Conservation (phyloP, 2,113 vertebrate genomes). For the Forbesichthys papilliferus region DNA sequence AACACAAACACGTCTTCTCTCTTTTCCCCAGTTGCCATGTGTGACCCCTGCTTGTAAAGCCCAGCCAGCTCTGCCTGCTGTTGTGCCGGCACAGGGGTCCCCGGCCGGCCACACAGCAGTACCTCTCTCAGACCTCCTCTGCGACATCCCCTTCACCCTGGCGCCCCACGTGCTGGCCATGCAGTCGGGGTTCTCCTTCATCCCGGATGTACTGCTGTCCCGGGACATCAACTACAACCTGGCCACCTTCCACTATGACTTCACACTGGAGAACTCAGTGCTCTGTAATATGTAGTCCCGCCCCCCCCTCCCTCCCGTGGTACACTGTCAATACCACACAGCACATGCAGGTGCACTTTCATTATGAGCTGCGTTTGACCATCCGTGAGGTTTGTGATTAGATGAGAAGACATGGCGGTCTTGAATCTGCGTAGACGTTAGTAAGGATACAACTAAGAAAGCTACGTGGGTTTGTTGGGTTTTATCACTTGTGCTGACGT, state of each 20-base stretch:
- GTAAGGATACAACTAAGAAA: too few relatives aligned
- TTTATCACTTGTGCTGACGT: too few relatives aligned
- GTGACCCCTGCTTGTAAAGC: conserved; percentile 10
- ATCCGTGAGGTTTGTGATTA: not conserved
- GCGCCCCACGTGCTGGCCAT: conserved; percentile 87
- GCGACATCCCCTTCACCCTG: conserved; percentile 90
- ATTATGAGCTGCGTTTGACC: not conserved
- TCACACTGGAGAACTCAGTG: conserved; percentile 94
- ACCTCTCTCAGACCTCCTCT: conserved; percentile 83
- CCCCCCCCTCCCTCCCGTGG: too few relatives aligned
- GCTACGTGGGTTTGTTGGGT: too few relatives aligned
- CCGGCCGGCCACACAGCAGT: conserved; percentile 64
- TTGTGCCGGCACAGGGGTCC: not conserved
- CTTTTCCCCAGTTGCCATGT: conserved; percentile 35
- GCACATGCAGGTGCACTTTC: not conserved
- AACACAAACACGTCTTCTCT: conserved; percentile 4
- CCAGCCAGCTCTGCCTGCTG: conserved; percentile 40
- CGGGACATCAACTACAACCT: conserved; percentile 81
- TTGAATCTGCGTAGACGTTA: too few relatives aligned
- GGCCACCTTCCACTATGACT: conserved; percentile 91
- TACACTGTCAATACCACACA: not conserved
- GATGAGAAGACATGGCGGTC: too few relatives aligned
- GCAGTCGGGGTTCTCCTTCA: conserved; percentile 73
- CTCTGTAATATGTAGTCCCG: conserved; percentile 76
- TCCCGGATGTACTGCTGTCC: conserved; percentile 81